Evolutionary conservation across 92 coral and sea anemone species (phyloP).

Genomic region (Porites cylindrica): DNA sequence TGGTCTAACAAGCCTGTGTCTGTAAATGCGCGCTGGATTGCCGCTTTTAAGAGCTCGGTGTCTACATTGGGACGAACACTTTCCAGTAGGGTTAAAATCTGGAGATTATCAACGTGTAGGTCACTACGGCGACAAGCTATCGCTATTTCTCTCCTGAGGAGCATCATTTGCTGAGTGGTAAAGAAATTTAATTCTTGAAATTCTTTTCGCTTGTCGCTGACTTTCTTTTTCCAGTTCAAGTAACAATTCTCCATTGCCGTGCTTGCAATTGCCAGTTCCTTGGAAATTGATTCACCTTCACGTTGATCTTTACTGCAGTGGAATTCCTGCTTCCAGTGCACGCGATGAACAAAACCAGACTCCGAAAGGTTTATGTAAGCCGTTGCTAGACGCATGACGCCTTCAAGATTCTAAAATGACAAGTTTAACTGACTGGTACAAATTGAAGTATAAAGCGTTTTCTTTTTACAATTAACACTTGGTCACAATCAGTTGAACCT

Average conservation of each 20-base stretch:
- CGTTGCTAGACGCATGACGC: conserved; percentile 57
- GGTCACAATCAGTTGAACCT: too few species aligned
- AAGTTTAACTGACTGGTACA: neutral
- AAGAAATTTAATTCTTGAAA: conserved; percentile 73
- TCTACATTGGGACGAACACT: conserved; percentile 63
- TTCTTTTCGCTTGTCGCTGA: conserved; percentile 53
- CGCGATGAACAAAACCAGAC: conserved; percentile 61
- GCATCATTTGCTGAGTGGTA: conserved; percentile 79
- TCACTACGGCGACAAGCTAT: conserved; percentile 50
- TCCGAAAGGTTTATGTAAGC: conserved; percentile 56
- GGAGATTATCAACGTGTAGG: conserved; percentile 34
- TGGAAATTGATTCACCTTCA: conserved; percentile 42
- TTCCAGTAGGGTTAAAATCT: conserved; percentile 71
- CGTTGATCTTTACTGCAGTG: conserved; percentile 58
- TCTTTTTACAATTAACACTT: too few species aligned
- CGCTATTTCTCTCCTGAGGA: conserved; percentile 77
- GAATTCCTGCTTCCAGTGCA: conserved; percentile 71
- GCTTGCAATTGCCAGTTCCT: conserved; percentile 54
- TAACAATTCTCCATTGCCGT: conserved; percentile 68
- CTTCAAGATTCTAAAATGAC: conserved; percentile 63
- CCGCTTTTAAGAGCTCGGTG: conserved; percentile 39
- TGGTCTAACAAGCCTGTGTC: conserved; percentile 5
- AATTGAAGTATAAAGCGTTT: too few species aligned
- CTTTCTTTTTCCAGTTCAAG: conserved; percentile 60
- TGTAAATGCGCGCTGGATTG: conserved; percentile 25